Base-by-base conservation (phyloP, 2,113 vertebrate genomes). In the Oryzias celebensis region DNA sequence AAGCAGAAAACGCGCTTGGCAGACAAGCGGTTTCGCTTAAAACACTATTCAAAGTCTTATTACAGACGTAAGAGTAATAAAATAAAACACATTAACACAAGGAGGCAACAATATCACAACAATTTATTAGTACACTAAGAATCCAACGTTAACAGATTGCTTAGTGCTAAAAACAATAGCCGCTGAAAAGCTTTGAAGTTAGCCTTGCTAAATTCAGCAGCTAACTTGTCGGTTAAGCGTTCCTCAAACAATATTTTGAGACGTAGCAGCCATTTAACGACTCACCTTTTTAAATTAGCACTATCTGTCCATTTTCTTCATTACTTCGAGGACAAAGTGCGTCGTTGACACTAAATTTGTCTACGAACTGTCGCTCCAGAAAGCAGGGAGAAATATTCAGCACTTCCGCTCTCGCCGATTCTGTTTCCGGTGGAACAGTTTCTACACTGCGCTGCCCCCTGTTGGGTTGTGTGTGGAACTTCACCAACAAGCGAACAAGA, bases 81-180 rank as follows among this genome's bases (percentile, higher is more conserved):
- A 12, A 36, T 36, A 36, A 12, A 36, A 36, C 10, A 13, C 36
- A 36, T 12, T 2, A 36, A 36, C 8, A 12, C 10, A 36, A 1
- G 36, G 2, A 36, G 2, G 12, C 2, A 10, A 10, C 36, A 36
- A 12, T 36, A 36, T 36, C 10, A 2, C 36, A 8, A 12, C 8
- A 36, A 12, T 36, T 36, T 12, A 10, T 36, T 36, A 36, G 31
- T 36, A 36, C 1, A 36, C 36, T 12, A 36, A 36, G 10, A 36
- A 36, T 36, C 8, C 10, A 36, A 36, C 6, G 23, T 18, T n/a
- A 58, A 48, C 52, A 8, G 0, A 50, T 42, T 24, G 41, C 14
- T 46, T 23, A 5, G 51, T 75, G 81, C 79, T 87, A 87, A 86
- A 88, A 88, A 88, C 88, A 86, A 86, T 80, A 85, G 83, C 76